Evolutionary conservation across 2,888 invertebrate genomes (phyloP).

Genomic region (Blastobasis lacticolella): DNA sequence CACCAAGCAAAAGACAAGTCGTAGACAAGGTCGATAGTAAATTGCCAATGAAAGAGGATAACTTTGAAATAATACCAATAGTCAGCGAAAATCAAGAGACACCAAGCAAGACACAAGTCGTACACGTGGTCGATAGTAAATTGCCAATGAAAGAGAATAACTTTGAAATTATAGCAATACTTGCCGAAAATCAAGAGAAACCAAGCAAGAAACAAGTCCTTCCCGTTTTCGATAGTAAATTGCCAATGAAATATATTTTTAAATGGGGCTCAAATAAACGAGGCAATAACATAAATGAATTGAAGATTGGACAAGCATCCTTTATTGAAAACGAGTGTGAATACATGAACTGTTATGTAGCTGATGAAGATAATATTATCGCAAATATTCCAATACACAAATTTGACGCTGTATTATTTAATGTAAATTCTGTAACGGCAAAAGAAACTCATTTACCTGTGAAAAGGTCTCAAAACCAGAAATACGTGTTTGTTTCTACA

Average conservation of each 20-base stretch:
- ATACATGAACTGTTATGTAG: slow-evolving; percentile 41
- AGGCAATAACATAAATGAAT: not conserved
- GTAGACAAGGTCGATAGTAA: not conserved
- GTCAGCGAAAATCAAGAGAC: too few relatives aligned
- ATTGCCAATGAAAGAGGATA: not conserved
- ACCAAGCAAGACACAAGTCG: too few relatives aligned
- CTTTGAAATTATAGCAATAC: not conserved
- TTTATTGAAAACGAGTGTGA: slow-evolving; percentile 35
- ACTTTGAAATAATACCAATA: not conserved
- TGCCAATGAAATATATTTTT: not conserved
- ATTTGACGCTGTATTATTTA: too few relatives aligned
- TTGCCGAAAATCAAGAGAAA: too few relatives aligned
- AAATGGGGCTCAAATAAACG: not conserved
- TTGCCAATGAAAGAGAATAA: not conserved
- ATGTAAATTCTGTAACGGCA: too few relatives aligned
- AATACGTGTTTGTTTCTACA: slow-evolving; percentile 35
- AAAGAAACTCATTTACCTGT: slow-evolving; percentile 18
- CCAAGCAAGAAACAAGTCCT: too few relatives aligned
- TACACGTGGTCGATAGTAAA: not conserved
- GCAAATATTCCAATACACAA: too few relatives aligned
- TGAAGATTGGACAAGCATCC: not conserved
- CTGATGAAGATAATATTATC: slow-evolving; percentile 11
- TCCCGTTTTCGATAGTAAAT: not conserved
- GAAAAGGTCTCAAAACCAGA: slow-evolving; percentile 31
- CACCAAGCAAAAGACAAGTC: too few relatives aligned